Base-by-base conservation (phyloP, 2,113 vertebrate species). In the Gallinago undulata region DNA sequence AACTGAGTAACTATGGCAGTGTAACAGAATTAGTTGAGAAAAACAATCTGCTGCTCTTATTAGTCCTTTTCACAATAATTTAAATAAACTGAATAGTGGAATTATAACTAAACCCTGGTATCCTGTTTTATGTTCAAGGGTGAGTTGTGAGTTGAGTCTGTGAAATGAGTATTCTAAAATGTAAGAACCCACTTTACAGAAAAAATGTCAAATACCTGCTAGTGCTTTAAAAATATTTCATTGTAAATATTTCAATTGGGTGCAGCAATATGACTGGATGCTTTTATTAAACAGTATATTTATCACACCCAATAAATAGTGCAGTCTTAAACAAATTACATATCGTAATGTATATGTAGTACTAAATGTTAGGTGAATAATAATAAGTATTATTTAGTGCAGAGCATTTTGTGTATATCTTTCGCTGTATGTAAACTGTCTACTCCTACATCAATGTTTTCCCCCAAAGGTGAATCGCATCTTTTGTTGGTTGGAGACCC, bases 401-500 rank as follows among this genome's bases (percentile, higher is more conserved):
- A 69, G 43, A 86, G 35, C 30, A 56, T 77, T 93, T 63, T 90
- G 43, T 80, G 21, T 48, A 0, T 11, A 12, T 70, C 17, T 68
- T 78, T 93, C 28, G 85, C 19, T 78, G 41, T 37, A 9, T 84
- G 22, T 89, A 45, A 89, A 53, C 76, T 6, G 0, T 43, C 27
- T 84, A 1, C 37, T 81, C 41, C 50, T 67, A 47, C 48, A 19
- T 39, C 64, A 68, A 51, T 1, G 0, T 92, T 94, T 41, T 95
- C 19, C 88, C 78, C 78, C 19, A 64, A 80, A 99, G 99, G 99
- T 41, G 99, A 99, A 97, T 99, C 99, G 8, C 99, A 99, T 93
- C 98, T 99, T 96, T 90, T 99, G 96, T 96, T 99, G 91, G 99
- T 99, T 84, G 99, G 99, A 48, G 99, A 99, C 93, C 99, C 99